Percentiles rank a stretch among this genome's conserved stretches.
phyloP scores from a whole-genome alignment of 2,797 vertebrate species.

The Trachurus trachurus region DNA sequence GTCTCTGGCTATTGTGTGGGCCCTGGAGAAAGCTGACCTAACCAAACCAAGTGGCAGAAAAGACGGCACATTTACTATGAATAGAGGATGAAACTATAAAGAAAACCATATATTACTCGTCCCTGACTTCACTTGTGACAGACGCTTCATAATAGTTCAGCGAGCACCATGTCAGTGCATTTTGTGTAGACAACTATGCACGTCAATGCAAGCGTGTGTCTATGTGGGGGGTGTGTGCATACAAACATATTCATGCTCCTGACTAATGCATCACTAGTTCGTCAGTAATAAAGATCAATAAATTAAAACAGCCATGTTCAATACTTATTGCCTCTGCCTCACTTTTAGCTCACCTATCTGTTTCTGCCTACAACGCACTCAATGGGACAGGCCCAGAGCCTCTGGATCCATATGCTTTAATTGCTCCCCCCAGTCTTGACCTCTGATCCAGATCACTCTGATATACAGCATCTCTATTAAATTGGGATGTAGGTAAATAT shows the following conservation, averaged over 20 bases:
- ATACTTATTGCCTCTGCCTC: conserved; percentile 68
- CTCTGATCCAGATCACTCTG: conserved; percentile 86
- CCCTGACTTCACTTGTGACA: conserved; percentile 19
- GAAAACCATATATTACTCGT: conserved; percentile 9
- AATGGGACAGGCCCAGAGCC: conserved; percentile 67
- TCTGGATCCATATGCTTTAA: conserved; percentile 84
- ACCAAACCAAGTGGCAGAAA: conserved; percentile 40
- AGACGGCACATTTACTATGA: conserved; percentile 24
- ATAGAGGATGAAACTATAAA: conserved; percentile 12
- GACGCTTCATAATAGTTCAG: conserved; percentile 8
- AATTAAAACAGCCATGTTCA: conserved; percentile 72
- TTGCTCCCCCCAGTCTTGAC: conserved; percentile 88
- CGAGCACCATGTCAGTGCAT: not conserved
- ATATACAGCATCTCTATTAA: conserved; percentile 88
- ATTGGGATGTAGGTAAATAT: conserved; percentile 89
- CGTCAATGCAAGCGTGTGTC: conserved; percentile 1
- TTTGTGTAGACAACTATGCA: not conserved
- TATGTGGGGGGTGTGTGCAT: not conserved
- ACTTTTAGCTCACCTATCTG: conserved; percentile 75
- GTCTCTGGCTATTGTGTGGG: conserved; percentile 76
- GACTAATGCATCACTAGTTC: conserved; percentile 62
- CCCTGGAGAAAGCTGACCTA: conserved; percentile 56
- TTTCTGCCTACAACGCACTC: conserved; percentile 69
- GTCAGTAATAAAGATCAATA: conserved; percentile 72
- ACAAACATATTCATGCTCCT: conserved; percentile 21